A percentile compares a stretch with the other conserved stretches of the same genome.
Evolutionary conservation across 1,140 invertebrate species (phyloP).

Genomic region (Acromyrmex charruanus): DNA sequence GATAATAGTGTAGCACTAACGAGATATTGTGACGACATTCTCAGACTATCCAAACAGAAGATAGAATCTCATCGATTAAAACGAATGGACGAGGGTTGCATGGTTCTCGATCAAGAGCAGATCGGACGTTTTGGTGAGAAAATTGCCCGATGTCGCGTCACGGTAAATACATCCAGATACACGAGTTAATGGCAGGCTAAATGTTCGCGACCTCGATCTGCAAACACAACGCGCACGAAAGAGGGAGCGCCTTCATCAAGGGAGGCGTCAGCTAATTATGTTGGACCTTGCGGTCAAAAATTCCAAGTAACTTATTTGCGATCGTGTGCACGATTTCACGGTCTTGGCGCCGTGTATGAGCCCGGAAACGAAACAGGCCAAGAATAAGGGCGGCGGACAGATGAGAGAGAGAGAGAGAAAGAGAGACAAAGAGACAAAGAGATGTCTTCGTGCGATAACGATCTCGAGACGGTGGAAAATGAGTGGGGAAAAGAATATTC

Average conservation of each 20-base stretch:
- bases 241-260: constrained; percentile 36
- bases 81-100: neutral
- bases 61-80: constrained; percentile 39
- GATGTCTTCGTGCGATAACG: constrained; percentile 34
- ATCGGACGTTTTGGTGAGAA: constrained; percentile 62
- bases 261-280: constrained; percentile 43
- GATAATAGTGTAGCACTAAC: constrained; percentile 41
- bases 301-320: constrained; percentile 51
- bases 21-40: constrained; percentile 9
- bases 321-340: constrained; percentile 54
- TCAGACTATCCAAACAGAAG: neutral
- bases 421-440: neutral
- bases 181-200: constrained; percentile 23
- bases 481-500: neutral
- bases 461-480: constrained; percentile 56
- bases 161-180: neutral
- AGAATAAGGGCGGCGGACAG: neutral
- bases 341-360: constrained; percentile 21
- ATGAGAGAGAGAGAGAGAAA: neutral
- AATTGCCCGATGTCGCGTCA: constrained; percentile 38
- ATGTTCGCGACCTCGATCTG: constrained; percentile 43
- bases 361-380: constrained; percentile 8
- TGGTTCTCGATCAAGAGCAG: constrained; percentile 20
- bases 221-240: neutral
- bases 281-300: constrained; percentile 43